Evolutionary conservation across 2,113 vertebrate genomes (phyloP).

Genomic region (Sinosuthora webbiana): DNA sequence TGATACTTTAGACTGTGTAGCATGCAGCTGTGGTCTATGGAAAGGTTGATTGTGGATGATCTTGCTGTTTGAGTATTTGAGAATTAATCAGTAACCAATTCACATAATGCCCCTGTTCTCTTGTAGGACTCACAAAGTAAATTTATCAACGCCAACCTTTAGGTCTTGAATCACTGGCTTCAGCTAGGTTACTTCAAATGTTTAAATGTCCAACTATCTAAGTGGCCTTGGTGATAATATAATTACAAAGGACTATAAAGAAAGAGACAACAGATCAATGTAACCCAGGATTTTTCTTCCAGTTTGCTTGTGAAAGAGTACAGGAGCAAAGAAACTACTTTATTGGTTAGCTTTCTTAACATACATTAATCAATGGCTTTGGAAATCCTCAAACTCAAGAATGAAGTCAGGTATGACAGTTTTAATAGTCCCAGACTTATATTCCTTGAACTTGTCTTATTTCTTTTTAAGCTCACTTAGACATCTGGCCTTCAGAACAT

Average conservation of each 20-base stretch:
- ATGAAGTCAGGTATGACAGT: not conserved
- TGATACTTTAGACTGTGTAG: not conserved
- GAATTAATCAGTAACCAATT: not conserved
- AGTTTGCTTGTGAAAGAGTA: not conserved
- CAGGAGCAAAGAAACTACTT: not conserved
- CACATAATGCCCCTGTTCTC: not conserved
- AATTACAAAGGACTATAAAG: not conserved
- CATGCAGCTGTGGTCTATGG: not conserved
- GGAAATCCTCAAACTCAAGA: not conserved
- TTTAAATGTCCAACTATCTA: not conserved
- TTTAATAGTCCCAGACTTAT: not conserved
- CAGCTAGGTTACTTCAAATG: not conserved
- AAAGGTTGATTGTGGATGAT: not conserved
- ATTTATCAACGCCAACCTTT: not conserved
- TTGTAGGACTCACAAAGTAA: not conserved
- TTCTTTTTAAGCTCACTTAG: not conserved
- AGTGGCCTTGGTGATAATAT: not conserved
- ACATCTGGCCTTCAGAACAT: not conserved
- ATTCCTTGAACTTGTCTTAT: not conserved
- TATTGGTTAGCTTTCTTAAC: not conserved
- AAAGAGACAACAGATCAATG: not conserved
- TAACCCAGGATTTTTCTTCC: not conserved
- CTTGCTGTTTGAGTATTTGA: not conserved
- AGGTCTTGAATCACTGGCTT: not conserved
- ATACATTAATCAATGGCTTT: not conserved